Percentiles rank a stretch among this genome's conserved stretches.
Evolutionary conservation across 2,113 vertebrate species (phyloP).

Genomic region (Salvelinus alpinus): DNA sequence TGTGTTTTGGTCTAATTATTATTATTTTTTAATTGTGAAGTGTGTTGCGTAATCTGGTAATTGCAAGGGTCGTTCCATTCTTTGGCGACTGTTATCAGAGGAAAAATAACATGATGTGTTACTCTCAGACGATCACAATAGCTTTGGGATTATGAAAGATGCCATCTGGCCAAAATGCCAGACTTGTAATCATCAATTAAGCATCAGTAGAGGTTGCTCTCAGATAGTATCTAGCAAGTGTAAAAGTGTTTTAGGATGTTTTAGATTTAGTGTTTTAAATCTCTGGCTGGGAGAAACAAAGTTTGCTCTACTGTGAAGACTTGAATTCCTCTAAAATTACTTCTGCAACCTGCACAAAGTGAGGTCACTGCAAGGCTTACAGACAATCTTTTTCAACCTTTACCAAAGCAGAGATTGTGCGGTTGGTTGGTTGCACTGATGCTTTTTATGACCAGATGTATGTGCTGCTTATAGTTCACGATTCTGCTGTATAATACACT

Average conservation of each 20-base stretch:
- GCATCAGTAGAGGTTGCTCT: constrained; percentile 7
- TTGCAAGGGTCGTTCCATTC: constrained; percentile 9
- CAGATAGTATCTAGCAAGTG: constrained; percentile 9
- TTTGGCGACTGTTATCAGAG: neutral
- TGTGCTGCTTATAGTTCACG: neutral
- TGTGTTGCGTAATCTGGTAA: constrained; percentile 13
- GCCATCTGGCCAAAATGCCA: constrained; percentile 31
- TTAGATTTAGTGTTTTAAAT: neutral
- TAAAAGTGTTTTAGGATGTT: neutral
- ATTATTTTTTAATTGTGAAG: neutral
- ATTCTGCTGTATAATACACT: constrained; percentile 4
- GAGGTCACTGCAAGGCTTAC: neutral
- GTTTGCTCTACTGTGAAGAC: neutral
- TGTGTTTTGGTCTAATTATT: neutral
- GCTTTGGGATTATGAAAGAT: constrained; percentile 33
- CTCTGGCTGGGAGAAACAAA: neutral
- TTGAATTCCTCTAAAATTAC: neutral
- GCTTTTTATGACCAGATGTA: neutral
- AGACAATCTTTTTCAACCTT: neutral
- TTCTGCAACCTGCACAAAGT: neutral
- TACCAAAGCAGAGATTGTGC: neutral
- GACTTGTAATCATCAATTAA: constrained; percentile 16
- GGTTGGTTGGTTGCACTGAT: neutral
- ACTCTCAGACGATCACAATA: constrained; percentile 20
- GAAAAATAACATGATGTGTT: constrained; percentile 12